phyloP scores from a whole-genome alignment of 2,888 invertebrate species.

The Oligia strigilis region DNA sequence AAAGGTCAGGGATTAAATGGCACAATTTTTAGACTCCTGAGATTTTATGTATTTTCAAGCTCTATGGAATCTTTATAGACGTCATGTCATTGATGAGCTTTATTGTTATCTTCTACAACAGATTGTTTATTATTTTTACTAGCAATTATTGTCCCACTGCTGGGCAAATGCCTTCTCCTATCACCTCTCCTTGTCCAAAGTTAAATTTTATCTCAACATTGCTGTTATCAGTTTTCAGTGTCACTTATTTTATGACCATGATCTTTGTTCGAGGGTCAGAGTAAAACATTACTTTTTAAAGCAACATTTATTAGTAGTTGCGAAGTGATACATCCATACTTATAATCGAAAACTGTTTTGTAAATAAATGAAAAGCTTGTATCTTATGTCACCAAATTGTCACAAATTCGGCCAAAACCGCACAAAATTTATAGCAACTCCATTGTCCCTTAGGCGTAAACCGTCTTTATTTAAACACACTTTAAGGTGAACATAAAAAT shows the following conservation, averaged over 20 bases:
- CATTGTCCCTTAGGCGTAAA: slow-evolving; percentile 2
- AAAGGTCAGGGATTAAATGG: neutral
- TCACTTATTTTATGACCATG: neutral
- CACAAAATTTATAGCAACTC: slow-evolving; percentile 3
- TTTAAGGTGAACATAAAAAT: slow-evolving; percentile 60
- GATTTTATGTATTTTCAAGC: neutral
- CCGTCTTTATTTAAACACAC: slow-evolving; percentile 43
- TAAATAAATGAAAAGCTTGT: neutral
- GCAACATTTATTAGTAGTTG: neutral
- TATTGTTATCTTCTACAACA: neutral
- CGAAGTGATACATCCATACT: no score
- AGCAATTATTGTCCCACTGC: neutral
- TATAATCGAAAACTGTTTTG: neutral
- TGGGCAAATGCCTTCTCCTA: neutral
- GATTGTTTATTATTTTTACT: neutral
- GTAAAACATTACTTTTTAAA: neutral
- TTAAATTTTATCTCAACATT: no score
- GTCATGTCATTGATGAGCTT: neutral
- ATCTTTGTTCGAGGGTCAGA: neutral
- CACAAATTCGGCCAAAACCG: neutral
- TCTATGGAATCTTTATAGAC: neutral
- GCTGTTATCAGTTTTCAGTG: no score
- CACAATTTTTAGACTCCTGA: neutral
- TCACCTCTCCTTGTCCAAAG: neutral
- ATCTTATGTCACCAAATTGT: neutral